phyloP scores from a whole-genome alignment of 2,888 invertebrate genomes.

The Listrodromus nycthemerus region DNA sequence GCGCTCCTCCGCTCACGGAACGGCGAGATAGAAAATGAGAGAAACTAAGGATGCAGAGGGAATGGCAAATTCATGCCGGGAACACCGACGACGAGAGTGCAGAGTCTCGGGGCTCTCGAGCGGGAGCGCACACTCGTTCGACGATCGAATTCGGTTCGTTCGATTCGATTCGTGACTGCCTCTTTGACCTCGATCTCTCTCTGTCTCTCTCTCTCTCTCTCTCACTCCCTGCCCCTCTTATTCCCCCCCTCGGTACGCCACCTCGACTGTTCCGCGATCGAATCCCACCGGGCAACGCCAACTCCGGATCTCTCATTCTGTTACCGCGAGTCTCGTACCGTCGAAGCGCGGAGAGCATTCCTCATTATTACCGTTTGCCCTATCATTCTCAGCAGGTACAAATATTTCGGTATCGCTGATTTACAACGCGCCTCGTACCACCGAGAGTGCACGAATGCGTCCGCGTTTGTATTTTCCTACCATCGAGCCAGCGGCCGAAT shows the following conservation, averaged over 20 bases:
- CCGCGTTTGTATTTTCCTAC: background rate
- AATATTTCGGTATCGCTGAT: slow-evolving; percentile 54
- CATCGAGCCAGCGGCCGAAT: slow-evolving; percentile 6
- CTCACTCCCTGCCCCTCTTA: no score
- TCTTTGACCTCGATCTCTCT: slow-evolving; percentile 66
- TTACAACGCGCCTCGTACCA: slow-evolving; percentile 32
- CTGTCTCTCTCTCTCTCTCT: slow-evolving; percentile 7
- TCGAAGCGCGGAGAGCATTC: slow-evolving; percentile 30
- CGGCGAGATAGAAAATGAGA: slow-evolving; percentile 9
- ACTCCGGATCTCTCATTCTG: slow-evolving; percentile 58
- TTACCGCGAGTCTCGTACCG: slow-evolving; percentile 44
- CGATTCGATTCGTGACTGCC: slow-evolving; percentile 68
- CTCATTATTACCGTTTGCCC: slow-evolving; percentile 55
- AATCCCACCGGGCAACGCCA: slow-evolving; percentile 48
- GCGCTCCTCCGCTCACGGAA: slow-evolving; percentile 5
- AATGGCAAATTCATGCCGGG: slow-evolving; percentile 44
- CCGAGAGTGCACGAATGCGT: slow-evolving; percentile 30
- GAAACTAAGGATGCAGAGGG: slow-evolving; percentile 2
- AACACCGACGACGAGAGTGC: slow-evolving; percentile 29
- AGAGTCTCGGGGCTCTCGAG: background rate
- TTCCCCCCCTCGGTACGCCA: slow-evolving; percentile 39
- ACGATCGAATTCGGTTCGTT: slow-evolving; percentile 65
- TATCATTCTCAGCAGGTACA: slow-evolving; percentile 47
- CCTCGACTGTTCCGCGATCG: slow-evolving; percentile 57
- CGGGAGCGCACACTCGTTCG: slow-evolving; percentile 37